phyloP scores from a whole-genome alignment of 2,113 vertebrate species.

The Oryzias melastigma region DNA sequence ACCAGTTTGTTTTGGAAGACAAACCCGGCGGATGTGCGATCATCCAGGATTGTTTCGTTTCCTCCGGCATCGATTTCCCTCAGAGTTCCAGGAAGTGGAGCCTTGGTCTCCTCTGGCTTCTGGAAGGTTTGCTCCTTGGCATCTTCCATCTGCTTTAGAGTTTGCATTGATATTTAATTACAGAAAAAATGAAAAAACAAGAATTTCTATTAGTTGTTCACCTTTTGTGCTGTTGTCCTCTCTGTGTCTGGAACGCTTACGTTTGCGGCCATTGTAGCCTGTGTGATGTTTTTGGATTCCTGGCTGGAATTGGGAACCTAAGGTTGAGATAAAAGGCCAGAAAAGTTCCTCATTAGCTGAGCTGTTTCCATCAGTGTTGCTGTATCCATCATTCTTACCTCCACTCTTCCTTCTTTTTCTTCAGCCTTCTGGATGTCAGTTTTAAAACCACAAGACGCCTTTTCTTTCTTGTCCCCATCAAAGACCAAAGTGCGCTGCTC shows the following conservation, averaged over 20 bases:
- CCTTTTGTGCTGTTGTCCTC: background rate
- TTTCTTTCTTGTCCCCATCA: background rate
- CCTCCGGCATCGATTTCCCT: slow-evolving; percentile 78
- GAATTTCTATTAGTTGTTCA: background rate
- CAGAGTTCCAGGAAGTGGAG: slow-evolving; percentile 37
- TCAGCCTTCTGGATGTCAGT: background rate
- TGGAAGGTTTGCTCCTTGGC: background rate
- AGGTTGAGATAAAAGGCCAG: background rate
- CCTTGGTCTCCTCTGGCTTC: background rate
- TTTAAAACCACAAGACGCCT: background rate
- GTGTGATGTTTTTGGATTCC: background rate
- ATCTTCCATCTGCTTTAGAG: slow-evolving; percentile 12
- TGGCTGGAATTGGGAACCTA: slow-evolving; percentile 2
- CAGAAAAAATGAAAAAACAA: no score
- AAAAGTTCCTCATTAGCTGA: background rate
- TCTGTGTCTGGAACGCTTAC: background rate
- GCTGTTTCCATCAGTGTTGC: background rate
- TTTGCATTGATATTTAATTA: no score
- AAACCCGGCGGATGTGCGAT: slow-evolving; percentile 79
- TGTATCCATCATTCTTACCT: slow-evolving; percentile 22
- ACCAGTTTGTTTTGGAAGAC: slow-evolving; percentile 83
- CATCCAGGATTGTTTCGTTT: slow-evolving; percentile 72
- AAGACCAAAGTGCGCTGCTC: background rate
- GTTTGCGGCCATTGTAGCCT: background rate
- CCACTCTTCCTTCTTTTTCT: background rate